phyloP scores from a whole-genome alignment of 2,888 invertebrate species.

The Archips crataeganus region DNA sequence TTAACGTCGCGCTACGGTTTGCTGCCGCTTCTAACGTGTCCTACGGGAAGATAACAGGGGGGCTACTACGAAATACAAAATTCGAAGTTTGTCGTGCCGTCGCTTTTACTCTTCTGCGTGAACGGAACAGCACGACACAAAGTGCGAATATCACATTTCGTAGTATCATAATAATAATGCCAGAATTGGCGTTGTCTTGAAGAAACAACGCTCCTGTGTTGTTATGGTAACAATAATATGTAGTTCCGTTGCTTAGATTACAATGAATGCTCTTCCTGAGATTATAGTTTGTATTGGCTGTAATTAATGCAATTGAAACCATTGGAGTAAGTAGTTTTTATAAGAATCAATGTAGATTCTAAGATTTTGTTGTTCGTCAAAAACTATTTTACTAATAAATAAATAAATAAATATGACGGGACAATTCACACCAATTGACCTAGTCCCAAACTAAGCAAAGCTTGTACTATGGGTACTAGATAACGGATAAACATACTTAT shows the following conservation, averaged over 20 bases:
- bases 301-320: background rate
- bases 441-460: too few species aligned
- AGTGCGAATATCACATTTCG: too few species aligned
- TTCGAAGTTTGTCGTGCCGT: too few species aligned
- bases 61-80: too few species aligned
- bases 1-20: slow-evolving; percentile 31
- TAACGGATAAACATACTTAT: too few species aligned
- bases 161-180: too few species aligned
- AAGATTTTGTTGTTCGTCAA: too few species aligned
- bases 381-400: background rate
- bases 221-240: background rate
- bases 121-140: background rate
- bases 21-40: slow-evolving; percentile 32
- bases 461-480: too few species aligned
- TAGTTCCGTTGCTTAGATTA: background rate
- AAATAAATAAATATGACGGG: too few species aligned
- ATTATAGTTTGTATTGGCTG: background rate
- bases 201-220: background rate
- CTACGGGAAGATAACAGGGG: slow-evolving; percentile 4
- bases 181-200: background rate
- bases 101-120: too few species aligned
- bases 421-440: too few species aligned
- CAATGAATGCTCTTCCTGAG: background rate
- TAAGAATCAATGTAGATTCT: background rate
- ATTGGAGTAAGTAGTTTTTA: background rate